phyloP scores from a whole-genome alignment of 2,888 invertebrate species.

The Nasonia oneida region DNA sequence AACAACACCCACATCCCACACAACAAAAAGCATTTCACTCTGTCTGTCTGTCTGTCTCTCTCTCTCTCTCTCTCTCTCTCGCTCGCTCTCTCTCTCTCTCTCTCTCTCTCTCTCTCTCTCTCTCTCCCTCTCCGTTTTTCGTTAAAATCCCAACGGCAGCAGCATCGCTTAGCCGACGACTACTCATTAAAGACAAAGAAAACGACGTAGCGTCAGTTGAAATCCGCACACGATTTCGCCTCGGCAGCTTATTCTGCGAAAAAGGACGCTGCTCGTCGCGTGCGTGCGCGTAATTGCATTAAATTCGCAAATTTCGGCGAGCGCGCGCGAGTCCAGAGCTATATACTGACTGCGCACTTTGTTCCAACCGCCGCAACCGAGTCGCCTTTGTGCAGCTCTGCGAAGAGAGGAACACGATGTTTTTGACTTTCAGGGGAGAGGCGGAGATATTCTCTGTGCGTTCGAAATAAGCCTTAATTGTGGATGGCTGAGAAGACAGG shows the following conservation, averaged over 20 bases:
- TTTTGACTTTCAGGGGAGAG: neutral
- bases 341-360: constrained; percentile 33
- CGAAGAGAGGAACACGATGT: neutral
- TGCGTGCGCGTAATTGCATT: constrained; percentile 64
- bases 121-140: neutral
- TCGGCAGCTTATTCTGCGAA: constrained; percentile 32
- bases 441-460: neutral
- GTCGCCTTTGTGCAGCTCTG: neutral
- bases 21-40: neutral
- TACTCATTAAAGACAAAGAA: constrained; percentile 40
- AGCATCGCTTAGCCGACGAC: neutral
- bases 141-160: neutral
- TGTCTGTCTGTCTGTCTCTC: neutral
- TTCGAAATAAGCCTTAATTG: constrained; percentile 5
- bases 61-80: neutral
- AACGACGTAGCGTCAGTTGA: constrained; percentile 8
- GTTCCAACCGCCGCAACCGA: neutral
- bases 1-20: neutral
- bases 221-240: constrained; percentile 23
- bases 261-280: constrained; percentile 12
- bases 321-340: neutral
- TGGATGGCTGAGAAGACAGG: neutral
- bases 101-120: no score
- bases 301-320: constrained; percentile 64
- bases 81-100: no score